Evolutionary conservation across 2,797 vertebrate species (phyloP), one percentile per base, ranked within the genome.

Genomic region (Thunnus albacares): DNA sequence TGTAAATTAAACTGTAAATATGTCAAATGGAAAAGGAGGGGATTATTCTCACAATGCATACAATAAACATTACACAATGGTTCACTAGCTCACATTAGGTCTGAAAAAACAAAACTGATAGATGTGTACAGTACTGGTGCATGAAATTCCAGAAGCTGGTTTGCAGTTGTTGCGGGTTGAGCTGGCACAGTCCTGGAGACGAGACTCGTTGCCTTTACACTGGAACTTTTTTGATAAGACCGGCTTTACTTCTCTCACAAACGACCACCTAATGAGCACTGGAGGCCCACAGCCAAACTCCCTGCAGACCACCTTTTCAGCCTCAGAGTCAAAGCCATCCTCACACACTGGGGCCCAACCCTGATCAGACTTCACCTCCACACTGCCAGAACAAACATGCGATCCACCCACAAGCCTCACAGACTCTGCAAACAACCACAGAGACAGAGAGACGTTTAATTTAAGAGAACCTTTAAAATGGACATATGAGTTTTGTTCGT

Each of bases 201-300:
- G 77, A 33, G 69, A 58, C 77, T 84, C 82, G 38, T 65, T 84
- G 67, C 77, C 68, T 22, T 20, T 3, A 53, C 82, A 84, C 20
- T 65, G 58, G 14, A 80, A 60, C 15, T 47, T 41, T 38, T 38
- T 60, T 35, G 26, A 41, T 3, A 14, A 9, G 17, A 41, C 17
- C 1, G 17, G 11, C 5, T 3, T n/a, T 22, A 13, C 22, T 49
- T 1, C n/a, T 9, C 9, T 4, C 9, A 1, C 2, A 7, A 2
- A n/a, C 1, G 22, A 20, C 1, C 1, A 0, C 4, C 0, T 0
- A 5, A 2, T 6, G 3, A 0, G 0, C 1, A 0, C 1, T 8
- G 55, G 35, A 45, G 20, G 7, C 9, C 70, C 70, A 14, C 74
- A 84, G 59, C 65, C 75, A 0, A 84, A 24, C 65, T 77, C 74